Base-by-base conservation (phyloP, 2,797 vertebrate species). In the Mycteria americana region DNA sequence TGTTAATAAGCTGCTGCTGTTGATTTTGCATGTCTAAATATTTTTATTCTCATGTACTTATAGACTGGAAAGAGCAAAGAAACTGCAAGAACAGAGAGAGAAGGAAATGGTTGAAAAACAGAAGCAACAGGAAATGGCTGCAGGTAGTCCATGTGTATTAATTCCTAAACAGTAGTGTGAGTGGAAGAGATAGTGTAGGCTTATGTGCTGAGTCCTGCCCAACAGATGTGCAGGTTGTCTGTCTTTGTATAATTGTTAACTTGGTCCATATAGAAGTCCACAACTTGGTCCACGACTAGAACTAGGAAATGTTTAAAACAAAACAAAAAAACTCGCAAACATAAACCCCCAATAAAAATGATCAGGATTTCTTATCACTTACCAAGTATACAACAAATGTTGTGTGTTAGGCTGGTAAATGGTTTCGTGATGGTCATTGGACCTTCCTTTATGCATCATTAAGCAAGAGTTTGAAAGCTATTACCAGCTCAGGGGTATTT, bases 11-110 rank as follows among this genome's bases (percentile, higher is more conserved):
- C 30, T 54, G n/a, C 31, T 51, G 23, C 5, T 63, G 5, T 9
- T 85, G 30, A 51, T 57, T 79, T 63, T 63, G 3, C 3, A 2
- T 22, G 21, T 67, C 60, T 96, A 13, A 95, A 13, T 67, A 6
- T 28, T 84, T 83, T 57, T 76, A 9, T 87, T 77, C 28, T 94
- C 3, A 0, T 73, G 10, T 50, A 22, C 11, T 80, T 45, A 23
- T 95, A 99, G 99, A 89, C 98, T 99, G 97, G 99, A 99, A 97
- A 98, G 99, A 97, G 99, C 99, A 56, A 99, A 99, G 97, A 99
- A 99, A 92, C 98, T 99, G 50, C 99, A 99, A 96, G 99, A 99
- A 93, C 99, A 99, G 95, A 99, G 99, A 95, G 99, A 99, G 95
- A 99, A 99, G 60, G 99, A 99, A 96, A 97, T 99, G 98, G 97